Evolutionary conservation across 2,113 vertebrate genomes (phyloP), one percentile per base, ranked within the genome.

Genomic region (Lasiurus borealis): DNA sequence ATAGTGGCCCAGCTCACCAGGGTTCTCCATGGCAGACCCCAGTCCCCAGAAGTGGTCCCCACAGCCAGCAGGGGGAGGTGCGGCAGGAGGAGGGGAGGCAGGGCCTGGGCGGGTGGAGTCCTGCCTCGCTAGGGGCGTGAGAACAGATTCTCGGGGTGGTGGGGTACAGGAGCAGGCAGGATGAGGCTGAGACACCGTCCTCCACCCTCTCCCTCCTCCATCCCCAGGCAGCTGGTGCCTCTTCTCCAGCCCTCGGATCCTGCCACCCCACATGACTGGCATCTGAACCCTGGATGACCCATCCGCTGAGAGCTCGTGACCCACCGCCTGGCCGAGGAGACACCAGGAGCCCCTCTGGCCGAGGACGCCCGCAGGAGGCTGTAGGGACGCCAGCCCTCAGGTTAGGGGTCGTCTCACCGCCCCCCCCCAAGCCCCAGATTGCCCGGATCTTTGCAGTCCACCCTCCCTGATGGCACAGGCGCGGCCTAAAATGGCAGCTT

Each of bases 261-360:
- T 1, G 77, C 62, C 72, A 8, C 57, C 57, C 66, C 92, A 93
- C 36, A 8, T 87, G 92, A 87, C 81, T 31, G 19, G 59, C 52
- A 27, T 52, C 81, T 94, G 89, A 78, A 36, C 21, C 68, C 83
- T 12, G 73, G 48, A 18, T 0, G 11, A n/a, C 57, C 82, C 36
- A 1, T 93, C 90, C 88, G 91, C 93, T 78, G 95, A 88, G 54
- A 82, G 73, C 93, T 77, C 0, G 0, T 73, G 91, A 90, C 77
- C 84, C 29, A 18, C 31, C 16, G 88, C 46, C 87, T 71, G 80
- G 86, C 10, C 14, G n/a, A 78, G 91, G 90, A 71, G 66, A 44
- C 5, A 2, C 23, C 48, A 31, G 82, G 40, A 69, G 2, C 50
- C 11, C 5, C 2, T 13, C 46, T 78, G 6, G 0, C 64, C 31